phyloP scores from a whole-genome alignment of 2,888 invertebrate species.

The Epinotia demarniana region DNA sequence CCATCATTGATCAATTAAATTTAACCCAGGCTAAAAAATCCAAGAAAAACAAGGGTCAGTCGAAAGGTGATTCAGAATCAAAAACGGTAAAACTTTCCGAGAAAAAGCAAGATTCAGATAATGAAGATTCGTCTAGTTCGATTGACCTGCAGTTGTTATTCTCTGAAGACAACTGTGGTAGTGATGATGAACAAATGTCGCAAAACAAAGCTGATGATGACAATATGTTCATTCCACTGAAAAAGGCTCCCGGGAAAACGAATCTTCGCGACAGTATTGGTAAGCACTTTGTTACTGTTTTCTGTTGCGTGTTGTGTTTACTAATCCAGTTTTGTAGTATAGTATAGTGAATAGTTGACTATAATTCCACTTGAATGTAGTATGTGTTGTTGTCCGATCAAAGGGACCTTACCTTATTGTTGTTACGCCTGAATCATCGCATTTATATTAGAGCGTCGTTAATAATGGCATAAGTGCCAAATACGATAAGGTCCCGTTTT shows the following conservation, averaged over 20 bases:
- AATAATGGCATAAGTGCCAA: too few species aligned
- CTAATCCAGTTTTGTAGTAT: not conserved
- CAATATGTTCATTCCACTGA: constrained; percentile 64
- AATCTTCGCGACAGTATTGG: constrained; percentile 60
- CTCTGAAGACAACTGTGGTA: constrained; percentile 72
- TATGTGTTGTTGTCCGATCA: too few species aligned
- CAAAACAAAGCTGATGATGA: constrained; percentile 48
- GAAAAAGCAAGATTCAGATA: constrained; percentile 39
- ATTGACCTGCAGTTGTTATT: constrained; percentile 73
- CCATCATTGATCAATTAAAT: constrained; percentile 72
- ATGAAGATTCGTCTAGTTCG: constrained; percentile 65
- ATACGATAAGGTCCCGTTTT: too few species aligned
- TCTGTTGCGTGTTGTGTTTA: not conserved
- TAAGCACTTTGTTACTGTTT: constrained; percentile 49
- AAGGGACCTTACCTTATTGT: too few species aligned
- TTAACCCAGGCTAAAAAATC: constrained; percentile 64
- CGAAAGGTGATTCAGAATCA: constrained; percentile 45
- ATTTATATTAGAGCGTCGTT: too few species aligned
- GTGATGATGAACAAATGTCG: constrained; percentile 52
- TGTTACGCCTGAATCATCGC: too few species aligned
- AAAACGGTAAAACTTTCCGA: constrained; percentile 45
- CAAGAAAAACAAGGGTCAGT: constrained; percentile 51
- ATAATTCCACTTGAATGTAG: not conserved
- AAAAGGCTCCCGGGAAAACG: constrained; percentile 65
- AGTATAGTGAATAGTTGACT: not conserved